Percentiles rank a stretch among this genome's conserved stretches.
Conservation (phyloP, 2,888 invertebrate species). For the Campaea margaritaria region DNA sequence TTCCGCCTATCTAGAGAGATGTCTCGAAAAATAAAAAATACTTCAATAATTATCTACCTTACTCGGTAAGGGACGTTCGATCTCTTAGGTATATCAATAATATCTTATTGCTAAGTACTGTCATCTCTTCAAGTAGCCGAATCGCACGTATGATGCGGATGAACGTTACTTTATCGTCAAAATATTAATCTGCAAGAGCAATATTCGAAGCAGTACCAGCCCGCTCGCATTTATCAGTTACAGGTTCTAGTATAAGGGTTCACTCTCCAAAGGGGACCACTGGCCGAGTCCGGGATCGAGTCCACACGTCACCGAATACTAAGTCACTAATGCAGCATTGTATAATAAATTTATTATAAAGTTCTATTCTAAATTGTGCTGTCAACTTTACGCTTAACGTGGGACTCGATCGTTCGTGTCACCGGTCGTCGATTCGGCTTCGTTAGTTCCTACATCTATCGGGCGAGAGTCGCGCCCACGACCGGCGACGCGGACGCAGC, state of each 20-base stretch:
- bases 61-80: slow-evolving; percentile 85
- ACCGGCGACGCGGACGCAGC: neutral
- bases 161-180: slow-evolving; percentile 59
- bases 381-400: slow-evolving; percentile 33
- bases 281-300: slow-evolving; percentile 14
- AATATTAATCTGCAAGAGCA: slow-evolving; percentile 72
- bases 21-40: slow-evolving; percentile 78
- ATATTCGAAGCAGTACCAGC: slow-evolving; percentile 80
- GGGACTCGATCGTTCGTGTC: slow-evolving; percentile 13
- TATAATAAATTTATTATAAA: slow-evolving; percentile 27
- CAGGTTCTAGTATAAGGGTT: slow-evolving; percentile 40
- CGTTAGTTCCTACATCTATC: neutral
- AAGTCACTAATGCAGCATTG: slow-evolving; percentile 18
- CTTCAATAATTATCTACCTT: slow-evolving; percentile 81
- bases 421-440: neutral
- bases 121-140: slow-evolving; percentile 76
- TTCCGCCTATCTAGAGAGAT: slow-evolving; percentile 70
- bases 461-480: too few relatives aligned
- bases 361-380: slow-evolving; percentile 28
- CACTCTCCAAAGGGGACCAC: slow-evolving; percentile 39
- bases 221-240: slow-evolving; percentile 67
- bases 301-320: slow-evolving; percentile 8
- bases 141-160: slow-evolving; percentile 68
- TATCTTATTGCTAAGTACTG: slow-evolving; percentile 82
- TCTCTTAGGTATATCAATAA: slow-evolving; percentile 83